Conservation (phyloP, 2,888 invertebrate species). For the Linnaemya tessellans region DNA sequence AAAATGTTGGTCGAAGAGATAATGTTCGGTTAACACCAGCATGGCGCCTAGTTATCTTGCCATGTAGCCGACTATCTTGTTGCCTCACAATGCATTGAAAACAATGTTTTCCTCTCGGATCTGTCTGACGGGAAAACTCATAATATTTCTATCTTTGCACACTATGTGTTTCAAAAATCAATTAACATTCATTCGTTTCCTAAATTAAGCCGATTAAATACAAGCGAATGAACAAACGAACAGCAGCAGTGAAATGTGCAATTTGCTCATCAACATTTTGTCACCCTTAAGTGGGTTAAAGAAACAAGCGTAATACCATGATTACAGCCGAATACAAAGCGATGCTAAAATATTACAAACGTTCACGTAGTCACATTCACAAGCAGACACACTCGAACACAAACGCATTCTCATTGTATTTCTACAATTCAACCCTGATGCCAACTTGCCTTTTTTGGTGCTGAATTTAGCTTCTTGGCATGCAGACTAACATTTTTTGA, state of each 20-base stretch:
- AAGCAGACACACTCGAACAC: not conserved
- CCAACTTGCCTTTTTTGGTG: not conserved
- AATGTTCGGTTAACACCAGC: too few relatives aligned
- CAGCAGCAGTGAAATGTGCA: not conserved
- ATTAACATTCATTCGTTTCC: slow-evolving; percentile 45
- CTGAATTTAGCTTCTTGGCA: not conserved
- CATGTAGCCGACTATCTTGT: too few relatives aligned
- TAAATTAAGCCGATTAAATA: slow-evolving; percentile 66
- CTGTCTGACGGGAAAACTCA: too few relatives aligned
- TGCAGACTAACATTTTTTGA: not conserved
- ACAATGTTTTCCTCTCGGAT: too few relatives aligned
- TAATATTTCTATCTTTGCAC: not conserved
- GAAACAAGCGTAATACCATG: slow-evolving; percentile 66
- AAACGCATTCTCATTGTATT: slow-evolving; percentile 24
- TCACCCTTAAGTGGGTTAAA: slow-evolving; percentile 68
- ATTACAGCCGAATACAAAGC: slow-evolving; percentile 52
- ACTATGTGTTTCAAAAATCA: slow-evolving; percentile 26
- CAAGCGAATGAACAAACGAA: slow-evolving; percentile 19
- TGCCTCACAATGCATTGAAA: too few relatives aligned
- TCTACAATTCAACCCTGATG: slow-evolving; percentile 37
- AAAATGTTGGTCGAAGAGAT: too few relatives aligned
- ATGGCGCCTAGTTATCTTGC: too few relatives aligned
- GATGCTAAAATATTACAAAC: slow-evolving; percentile 1
- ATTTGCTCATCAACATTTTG: slow-evolving; percentile 55
- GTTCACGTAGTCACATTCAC: not conserved